Evolutionary conservation across 2,113 vertebrate species (phyloP), one percentile per base, ranked within the genome.

Genomic region (Rhombomys opimus): DNA sequence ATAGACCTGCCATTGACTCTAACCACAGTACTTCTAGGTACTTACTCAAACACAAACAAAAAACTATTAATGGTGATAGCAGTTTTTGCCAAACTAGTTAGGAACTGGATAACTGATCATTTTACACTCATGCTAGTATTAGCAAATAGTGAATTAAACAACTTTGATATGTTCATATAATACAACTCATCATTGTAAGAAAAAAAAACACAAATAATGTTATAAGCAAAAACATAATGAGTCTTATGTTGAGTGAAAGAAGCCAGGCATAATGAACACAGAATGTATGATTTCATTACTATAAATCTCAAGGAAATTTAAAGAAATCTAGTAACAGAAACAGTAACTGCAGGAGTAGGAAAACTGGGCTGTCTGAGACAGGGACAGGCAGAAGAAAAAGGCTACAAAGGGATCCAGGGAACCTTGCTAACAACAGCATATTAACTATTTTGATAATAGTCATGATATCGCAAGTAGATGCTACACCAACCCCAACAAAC

Each of bases 181-280:
- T 76, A 4, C 52, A 63, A 78, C 12, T 89, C 35, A 87, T 41
- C 30, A 77, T 84, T 72, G 50, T 7, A 30, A 15, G 46, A 76
- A 85, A 88, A 95, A 89, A 89, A 46, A 4, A 3, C 46, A 46
- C 46, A 65, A 93, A 7, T 72, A 46, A 22, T 91, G 18, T 89
- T 90, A 93, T 2, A 73, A 30, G 15, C 46, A 96, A 93, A 38
- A 27, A 68, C 41, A 67, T 15, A 61, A 87, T 81, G 18, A 72
- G 85, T 70, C 70, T 92, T 61, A 63, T 30, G 67, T 14, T 65
- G 8, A 68, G 57, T 52, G 7, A 88, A 94, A 94, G 20, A 96
- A 77, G n/a, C 2, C 52, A 92, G 30, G 78, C 30, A 81, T 80
- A 82, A 94, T 35, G 22, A 90, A 93, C 50, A 67, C 17, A 88